Conservation (phyloP, 1,140 invertebrate genomes). For the Cydia pomonella region DNA sequence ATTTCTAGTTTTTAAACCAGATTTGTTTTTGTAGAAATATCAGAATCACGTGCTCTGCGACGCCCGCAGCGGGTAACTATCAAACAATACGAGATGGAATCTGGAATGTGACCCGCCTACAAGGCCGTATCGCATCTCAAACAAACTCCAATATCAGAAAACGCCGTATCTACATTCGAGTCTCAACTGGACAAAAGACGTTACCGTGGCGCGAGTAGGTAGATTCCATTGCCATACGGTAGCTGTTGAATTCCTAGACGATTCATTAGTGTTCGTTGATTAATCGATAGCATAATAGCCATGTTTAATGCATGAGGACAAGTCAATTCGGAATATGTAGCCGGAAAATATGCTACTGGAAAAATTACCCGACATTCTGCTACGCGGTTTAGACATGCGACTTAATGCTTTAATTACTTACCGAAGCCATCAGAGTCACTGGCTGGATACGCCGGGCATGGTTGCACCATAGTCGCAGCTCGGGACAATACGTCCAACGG, state of each 20-base stretch:
- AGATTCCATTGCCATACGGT: conserved; percentile 29
- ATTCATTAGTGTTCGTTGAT: conserved; percentile 30
- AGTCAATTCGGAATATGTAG: conserved; percentile 29
- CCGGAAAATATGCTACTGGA: conserved; percentile 3
- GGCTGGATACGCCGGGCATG: conserved; percentile 77
- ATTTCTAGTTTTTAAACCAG: no score
- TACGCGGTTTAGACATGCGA: conserved; percentile 25
- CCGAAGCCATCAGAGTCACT: conserved; percentile 74
- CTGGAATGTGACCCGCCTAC: conserved; percentile 75
- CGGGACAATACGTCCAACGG: conserved; percentile 93
- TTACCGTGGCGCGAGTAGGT: conserved; percentile 3
- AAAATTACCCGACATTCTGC: not conserved
- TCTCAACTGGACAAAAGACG: conserved; percentile 12
- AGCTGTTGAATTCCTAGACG: conserved; percentile 31
- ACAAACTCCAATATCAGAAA: conserved; percentile 38
- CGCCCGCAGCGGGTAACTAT: conserved; percentile 44
- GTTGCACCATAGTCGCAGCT: conserved; percentile 95
- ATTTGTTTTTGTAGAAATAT: conserved; percentile 15
- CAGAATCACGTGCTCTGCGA: conserved; percentile 10
- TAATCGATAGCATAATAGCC: conserved; percentile 30
- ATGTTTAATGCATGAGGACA: conserved; percentile 32
- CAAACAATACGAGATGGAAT: conserved; percentile 71
- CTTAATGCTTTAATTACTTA: conserved; percentile 49
- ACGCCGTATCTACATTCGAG: conserved; percentile 15
- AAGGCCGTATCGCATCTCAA: conserved; percentile 61